Evolutionary conservation across 2,888 invertebrate species (phyloP), one percentile per base, ranked within the genome.

Genomic region (Argyra leucocephala): DNA sequence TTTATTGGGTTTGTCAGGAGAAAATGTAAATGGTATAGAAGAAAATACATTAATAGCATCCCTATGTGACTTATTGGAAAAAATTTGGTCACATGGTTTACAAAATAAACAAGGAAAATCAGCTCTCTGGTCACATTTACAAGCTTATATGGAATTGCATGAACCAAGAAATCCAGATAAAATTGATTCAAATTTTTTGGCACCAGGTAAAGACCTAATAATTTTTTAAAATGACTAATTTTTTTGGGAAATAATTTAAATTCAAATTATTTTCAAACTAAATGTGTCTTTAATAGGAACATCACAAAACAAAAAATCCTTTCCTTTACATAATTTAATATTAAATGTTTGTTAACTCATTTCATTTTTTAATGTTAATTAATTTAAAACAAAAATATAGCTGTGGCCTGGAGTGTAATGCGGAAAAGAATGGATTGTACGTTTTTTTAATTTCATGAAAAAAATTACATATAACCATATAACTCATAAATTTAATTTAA

Each of bases 31-130:
- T 0, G 88, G 87, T 62, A 89, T 96, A 0, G 98, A 99, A 81
- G 99, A 99, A 78, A 98, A 96, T 76, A 98, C 98, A 0, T 84
- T 99, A 72, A 97, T 98, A 60, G 97, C 96, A n/a, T 93, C 96
- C 66, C 83, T 99, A 5, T 99, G 99, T 80, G 99, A 99, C 81
- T 85, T 99, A 64, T 80, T 99, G 62, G 99, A 99, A 81, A 85
- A 98, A 70, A 90, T 98, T 26, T 99, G 98, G 98, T 93, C 95
- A 0, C 98, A 99, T 76, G 99, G 98, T 0, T 81, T 97, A 64
- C 95, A 95, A 71, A 90, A 89, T 68, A 98, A 97, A 79, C 90
- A 95, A 82, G 96, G 97, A 10, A 98, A 97, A 81, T 97, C 97
- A 1, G 95, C 97, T 0, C 82, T 99, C 6, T 99, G 99, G 99